These are phyloP conservation scores for Alloscopus bannaensis DNA, from an alignment of 2,888 invertebrate genomes.

Conservation along the genomic window DNA sequence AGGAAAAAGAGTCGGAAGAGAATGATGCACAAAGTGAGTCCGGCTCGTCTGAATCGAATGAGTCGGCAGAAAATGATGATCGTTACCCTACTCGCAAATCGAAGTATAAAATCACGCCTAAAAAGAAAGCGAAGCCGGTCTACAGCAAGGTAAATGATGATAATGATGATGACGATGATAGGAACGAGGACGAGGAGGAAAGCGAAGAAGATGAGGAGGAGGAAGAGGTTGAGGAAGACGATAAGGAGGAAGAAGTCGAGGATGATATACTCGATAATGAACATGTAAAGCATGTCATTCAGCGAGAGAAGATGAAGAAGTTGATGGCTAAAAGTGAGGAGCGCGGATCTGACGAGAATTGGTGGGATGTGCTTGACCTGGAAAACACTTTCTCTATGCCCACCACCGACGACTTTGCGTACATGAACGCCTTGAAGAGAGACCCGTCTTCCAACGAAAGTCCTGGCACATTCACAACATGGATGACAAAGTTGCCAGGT, in stretches of 20 bases:
- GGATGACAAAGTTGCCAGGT: slow-evolving; percentile 23
- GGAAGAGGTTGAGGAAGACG: slow-evolving; percentile 7
- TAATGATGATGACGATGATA: slow-evolving; percentile 27
- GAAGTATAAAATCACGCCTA: neutral
- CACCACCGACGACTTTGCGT: neutral
- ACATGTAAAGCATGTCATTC: slow-evolving; percentile 31
- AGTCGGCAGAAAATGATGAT: slow-evolving; percentile 30
- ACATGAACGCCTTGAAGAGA: neutral
- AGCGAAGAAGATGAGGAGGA: slow-evolving; percentile 16
- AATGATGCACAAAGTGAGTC: slow-evolving; percentile 11
- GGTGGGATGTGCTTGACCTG: slow-evolving; percentile 40
- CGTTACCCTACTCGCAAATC: slow-evolving; percentile 3
- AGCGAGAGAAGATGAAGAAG: slow-evolving; percentile 41
- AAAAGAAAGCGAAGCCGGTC: slow-evolving; percentile 16
- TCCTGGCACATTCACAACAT: slow-evolving; percentile 23
- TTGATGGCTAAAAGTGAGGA: slow-evolving; percentile 25
- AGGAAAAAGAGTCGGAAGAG: slow-evolving; percentile 23
- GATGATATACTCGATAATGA: slow-evolving; percentile 42
- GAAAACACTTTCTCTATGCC: neutral
- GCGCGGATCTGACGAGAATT: slow-evolving; percentile 30
- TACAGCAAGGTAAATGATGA: slow-evolving; percentile 12
- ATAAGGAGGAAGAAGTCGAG: neutral
- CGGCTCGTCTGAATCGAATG: slow-evolving; percentile 43
- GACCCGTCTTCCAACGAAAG: neutral
- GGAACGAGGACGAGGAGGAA: neutral